Conservation (phyloP, 2,888 invertebrate species). For the Spialia ferax region DNA sequence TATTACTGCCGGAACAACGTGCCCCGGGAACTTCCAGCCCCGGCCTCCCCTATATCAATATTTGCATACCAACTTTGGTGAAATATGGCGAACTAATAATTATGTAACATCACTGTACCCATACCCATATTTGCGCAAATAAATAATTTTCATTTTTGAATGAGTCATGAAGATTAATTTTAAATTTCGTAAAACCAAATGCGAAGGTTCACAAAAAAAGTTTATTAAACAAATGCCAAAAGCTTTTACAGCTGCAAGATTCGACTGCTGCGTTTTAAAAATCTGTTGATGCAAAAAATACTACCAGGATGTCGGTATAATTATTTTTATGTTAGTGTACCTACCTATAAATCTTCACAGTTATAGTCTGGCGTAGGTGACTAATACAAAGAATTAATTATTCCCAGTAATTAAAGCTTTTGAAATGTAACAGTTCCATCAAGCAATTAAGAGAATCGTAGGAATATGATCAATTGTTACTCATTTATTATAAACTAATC, state of each 20-base stretch:
- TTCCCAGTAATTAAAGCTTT: constrained; percentile 17
- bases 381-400: constrained; percentile 2
- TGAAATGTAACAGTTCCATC: constrained; percentile 19
- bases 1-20: too few relatives aligned
- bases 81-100: too few relatives aligned
- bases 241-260: neutral
- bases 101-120: too few relatives aligned
- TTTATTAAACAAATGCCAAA: neutral
- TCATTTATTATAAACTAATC: constrained; percentile 11
- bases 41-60: too few relatives aligned
- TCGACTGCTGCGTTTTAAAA: neutral
- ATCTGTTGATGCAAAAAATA: neutral
- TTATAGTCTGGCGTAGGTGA: neutral
- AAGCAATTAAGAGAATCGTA: constrained; percentile 8
- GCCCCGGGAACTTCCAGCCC: too few relatives aligned
- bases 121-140: too few relatives aligned
- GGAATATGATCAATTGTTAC: constrained; percentile 7
- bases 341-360: neutral
- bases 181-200: too few relatives aligned
- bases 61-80: too few relatives aligned
- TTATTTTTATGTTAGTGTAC: neutral
- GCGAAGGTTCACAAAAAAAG: neutral
- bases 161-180: too few relatives aligned
- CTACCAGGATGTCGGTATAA: neutral
- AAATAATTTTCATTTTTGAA: too few relatives aligned